Base-by-base conservation (phyloP, 2,113 vertebrate species). In the Aplodontia rufa region DNA sequence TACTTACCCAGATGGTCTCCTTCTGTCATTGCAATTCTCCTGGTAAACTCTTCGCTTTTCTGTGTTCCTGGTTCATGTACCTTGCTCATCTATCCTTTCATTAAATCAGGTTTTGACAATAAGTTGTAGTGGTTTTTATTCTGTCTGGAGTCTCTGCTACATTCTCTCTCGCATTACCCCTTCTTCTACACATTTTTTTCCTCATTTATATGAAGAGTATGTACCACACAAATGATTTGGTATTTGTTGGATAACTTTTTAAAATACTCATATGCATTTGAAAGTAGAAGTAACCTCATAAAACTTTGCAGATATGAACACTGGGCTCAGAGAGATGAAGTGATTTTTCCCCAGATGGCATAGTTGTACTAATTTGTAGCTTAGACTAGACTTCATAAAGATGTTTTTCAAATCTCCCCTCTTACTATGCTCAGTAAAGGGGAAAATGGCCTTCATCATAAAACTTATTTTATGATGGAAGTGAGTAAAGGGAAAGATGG, bases 391-490 rank as follows among this genome's bases (percentile, higher is more conserved):
- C 20, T 74, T 82, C 42, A 72, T 68, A 66, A 85, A 79, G 40
- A 0, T 22, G 84, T 80, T 24, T 95, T 86, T 90, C 26, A 69
- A 66, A 19, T 76, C 8, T 16, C 12, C 69, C 55, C 2, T 68
- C 8, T n/a, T 1, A 53, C 3, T 64, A 10, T 42, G 16, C 6
- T 89, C 28, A 51, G 1, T 81, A 47, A 69, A 89, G 55, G 51
- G 35, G 42, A 47, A 90, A 69, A 86, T 42, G 19, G 10, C 40
- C 35, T 87, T 75, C 10, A 76, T 68, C 37, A 47, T 86, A 89
- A 81, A 93, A 14, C 37, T 91, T 22, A 12, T 82, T 87, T 90
- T 64, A 95, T 87, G 64, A 62, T n/a, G 37, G 10, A 86, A 89
- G 16, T 68, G 40, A 12, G 32, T 85, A 66, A 71, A 84, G 74